Evolutionary conservation across 2,113 vertebrate genomes (phyloP).

Genomic region (Pleuronectes platessa): DNA sequence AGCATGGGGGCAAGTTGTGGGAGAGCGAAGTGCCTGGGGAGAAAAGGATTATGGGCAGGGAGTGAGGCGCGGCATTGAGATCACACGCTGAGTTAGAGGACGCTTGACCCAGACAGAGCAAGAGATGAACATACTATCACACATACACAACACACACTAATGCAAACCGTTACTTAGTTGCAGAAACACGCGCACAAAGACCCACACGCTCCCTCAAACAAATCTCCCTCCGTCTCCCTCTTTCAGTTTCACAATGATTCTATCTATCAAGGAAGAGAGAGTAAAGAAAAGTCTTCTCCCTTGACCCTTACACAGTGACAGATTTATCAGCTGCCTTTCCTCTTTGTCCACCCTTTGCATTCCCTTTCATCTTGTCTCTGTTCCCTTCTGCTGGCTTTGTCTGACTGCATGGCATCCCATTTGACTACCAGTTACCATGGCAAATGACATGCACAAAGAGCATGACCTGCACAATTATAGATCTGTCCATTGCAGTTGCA

Average conservation of each 20-base stretch:
- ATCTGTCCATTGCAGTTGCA: slow-evolving; percentile 32
- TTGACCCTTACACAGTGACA: slow-evolving; percentile 24
- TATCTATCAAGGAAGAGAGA: slow-evolving; percentile 10
- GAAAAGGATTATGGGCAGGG: slow-evolving; percentile 70
- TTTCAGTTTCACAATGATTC: slow-evolving; percentile 15
- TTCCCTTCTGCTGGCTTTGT: slow-evolving; percentile 35
- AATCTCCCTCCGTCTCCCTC: background rate
- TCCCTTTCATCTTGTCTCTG: slow-evolving; percentile 16
- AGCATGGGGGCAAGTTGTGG: slow-evolving; percentile 58
- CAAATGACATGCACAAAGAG: slow-evolving; percentile 55
- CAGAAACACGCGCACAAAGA: slow-evolving; percentile 3
- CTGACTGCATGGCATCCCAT: slow-evolving; percentile 35
- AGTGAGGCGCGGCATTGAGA: slow-evolving; percentile 39
- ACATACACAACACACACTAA: slow-evolving; percentile 1
- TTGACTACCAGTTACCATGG: slow-evolving; percentile 62
- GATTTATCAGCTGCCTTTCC: slow-evolving; percentile 27
- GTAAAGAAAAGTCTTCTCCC: background rate
- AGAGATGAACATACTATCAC: slow-evolving; percentile 12
- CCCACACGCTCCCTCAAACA: background rate
- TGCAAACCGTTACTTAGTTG: slow-evolving; percentile 9
- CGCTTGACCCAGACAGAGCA: slow-evolving; percentile 50
- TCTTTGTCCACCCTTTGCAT: slow-evolving; percentile 15
- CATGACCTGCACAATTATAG: slow-evolving; percentile 42
- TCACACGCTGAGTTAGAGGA: slow-evolving; percentile 57
- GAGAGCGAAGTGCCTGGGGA: slow-evolving; percentile 59